These are phyloP conservation scores for Drosophila biarmipes DNA, from an alignment of 1,140 invertebrate genomes.

Conservation along the genomic window DNA sequence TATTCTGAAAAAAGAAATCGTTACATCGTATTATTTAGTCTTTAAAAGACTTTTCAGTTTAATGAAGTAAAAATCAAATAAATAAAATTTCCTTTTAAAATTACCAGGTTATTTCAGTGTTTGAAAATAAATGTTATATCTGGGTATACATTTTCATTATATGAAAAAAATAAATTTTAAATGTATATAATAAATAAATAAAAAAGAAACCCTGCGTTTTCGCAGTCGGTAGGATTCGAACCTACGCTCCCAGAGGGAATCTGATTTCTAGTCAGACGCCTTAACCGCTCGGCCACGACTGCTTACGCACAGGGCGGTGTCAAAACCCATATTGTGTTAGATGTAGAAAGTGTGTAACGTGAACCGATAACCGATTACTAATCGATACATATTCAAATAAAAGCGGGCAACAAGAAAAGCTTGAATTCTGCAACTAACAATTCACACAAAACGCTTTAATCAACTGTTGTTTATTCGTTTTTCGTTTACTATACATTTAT, in stretches of 20 bases:
- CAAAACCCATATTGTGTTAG: not conserved
- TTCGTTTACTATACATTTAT: conserved; percentile 43
- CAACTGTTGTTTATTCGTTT: conserved; percentile 33
- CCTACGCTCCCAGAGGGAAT: conserved; percentile 94
- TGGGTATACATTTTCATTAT: too few relatives aligned
- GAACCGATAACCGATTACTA: not conserved
- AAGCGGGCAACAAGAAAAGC: not conserved
- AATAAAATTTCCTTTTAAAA: too few relatives aligned
- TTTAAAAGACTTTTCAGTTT: too few relatives aligned
- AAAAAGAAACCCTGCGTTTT: not conserved
- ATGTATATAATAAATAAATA: not conserved
- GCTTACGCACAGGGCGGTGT: conserved; percentile 61
- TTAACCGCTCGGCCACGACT: conserved; percentile 94
- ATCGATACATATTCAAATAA: not conserved
- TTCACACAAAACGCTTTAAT: not conserved
- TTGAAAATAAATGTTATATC: too few relatives aligned
- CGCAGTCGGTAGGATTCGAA: conserved; percentile 94
- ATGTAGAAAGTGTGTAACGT: not conserved
- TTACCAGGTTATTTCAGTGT: too few relatives aligned
- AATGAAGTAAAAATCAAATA: not conserved
- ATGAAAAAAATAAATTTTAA: too few relatives aligned
- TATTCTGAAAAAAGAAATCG: too few relatives aligned
- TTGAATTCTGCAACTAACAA: not conserved
- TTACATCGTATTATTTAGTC: too few relatives aligned
- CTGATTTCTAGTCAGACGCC: conserved; percentile 94